Conservation (phyloP, 2,888 invertebrate species). For the Mesorhabditis belari region DNA sequence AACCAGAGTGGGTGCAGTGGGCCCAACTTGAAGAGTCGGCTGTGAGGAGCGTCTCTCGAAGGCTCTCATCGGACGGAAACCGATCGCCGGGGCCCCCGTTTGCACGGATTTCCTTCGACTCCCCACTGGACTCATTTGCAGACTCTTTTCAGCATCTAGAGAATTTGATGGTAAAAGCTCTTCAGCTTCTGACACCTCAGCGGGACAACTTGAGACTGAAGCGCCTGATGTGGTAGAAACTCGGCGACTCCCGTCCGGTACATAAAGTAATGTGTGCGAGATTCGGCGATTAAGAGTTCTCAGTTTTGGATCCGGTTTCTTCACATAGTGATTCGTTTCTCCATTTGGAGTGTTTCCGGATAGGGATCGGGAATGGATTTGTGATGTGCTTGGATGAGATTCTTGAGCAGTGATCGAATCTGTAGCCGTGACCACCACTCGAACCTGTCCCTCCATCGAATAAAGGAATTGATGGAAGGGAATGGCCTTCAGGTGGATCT, state of each 20-base stretch:
- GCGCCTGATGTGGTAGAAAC: constrained; percentile 41
- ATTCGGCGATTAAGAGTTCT: constrained; percentile 29
- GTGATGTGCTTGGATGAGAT: background rate
- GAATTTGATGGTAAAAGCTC: too few species aligned
- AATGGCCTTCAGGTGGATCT: too few species aligned
- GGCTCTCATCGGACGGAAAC: constrained; percentile 36
- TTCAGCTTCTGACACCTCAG: constrained; percentile 9
- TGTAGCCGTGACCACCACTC: constrained; percentile 24
- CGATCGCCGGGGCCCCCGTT: constrained; percentile 47
- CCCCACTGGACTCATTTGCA: constrained; percentile 21
- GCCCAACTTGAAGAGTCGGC: constrained; percentile 27
- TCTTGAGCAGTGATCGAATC: constrained; percentile 7
- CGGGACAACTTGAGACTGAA: constrained; percentile 42
- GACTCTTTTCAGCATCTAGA: constrained; percentile 12
- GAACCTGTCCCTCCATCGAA: constrained; percentile 14
- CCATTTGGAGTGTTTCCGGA: constrained; percentile 6
- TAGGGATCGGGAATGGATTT: too few species aligned
- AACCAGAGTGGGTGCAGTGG: background rate
- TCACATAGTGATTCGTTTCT: constrained; percentile 19
- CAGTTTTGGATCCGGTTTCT: constrained; percentile 31
- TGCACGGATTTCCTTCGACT: constrained; percentile 40
- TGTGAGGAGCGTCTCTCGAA: constrained; percentile 48
- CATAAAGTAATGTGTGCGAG: constrained; percentile 43
- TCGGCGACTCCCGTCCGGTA: constrained; percentile 41
- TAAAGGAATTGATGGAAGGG: constrained; percentile 2